A percentile compares a stretch with the other conserved stretches of the same genome.
These are phyloP conservation scores for Poeciliopsis presidionis DNA, from an alignment of 2,797 vertebrate species.

Conservation along the genomic window DNA sequence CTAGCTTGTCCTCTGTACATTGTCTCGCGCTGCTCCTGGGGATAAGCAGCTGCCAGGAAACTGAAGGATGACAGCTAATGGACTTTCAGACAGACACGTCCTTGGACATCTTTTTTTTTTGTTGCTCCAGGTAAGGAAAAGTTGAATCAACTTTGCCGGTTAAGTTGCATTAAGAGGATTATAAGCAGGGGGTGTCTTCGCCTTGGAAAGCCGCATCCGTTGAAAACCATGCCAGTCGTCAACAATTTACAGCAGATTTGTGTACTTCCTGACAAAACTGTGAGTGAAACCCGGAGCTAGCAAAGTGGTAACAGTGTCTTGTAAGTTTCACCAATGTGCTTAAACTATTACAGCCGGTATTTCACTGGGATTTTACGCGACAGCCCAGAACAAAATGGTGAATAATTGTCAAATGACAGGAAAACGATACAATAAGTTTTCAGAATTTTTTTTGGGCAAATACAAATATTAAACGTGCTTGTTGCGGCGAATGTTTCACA, in stretches of 20 bases:
- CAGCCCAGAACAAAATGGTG: background rate
- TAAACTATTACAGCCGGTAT: background rate
- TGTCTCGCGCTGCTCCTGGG: constrained; percentile 7
- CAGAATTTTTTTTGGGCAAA: background rate
- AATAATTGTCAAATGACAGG: background rate
- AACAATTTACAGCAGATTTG: background rate
- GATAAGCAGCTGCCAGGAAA: constrained; percentile 35
- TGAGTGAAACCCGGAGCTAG: background rate
- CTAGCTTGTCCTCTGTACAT: constrained; percentile 25
- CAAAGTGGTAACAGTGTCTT: background rate
- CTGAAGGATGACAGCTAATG: constrained; percentile 27
- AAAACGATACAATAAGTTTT: background rate
- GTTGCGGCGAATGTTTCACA: too few relatives aligned
- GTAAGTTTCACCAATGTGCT: background rate
- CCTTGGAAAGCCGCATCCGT: background rate
- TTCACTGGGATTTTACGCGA: background rate
- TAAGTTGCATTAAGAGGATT: constrained; percentile 8
- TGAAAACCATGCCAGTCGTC: background rate
- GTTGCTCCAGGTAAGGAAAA: constrained; percentile 10
- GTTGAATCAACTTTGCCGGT: constrained; percentile 3
- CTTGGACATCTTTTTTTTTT: constrained; percentile 19
- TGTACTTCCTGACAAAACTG: background rate
- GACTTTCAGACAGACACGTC: constrained; percentile 32
- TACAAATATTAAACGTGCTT: background rate
- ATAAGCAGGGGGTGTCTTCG: background rate